Evolutionary conservation across 2,888 invertebrate genomes (phyloP).

Genomic region (Adelphocoris suturalis): DNA sequence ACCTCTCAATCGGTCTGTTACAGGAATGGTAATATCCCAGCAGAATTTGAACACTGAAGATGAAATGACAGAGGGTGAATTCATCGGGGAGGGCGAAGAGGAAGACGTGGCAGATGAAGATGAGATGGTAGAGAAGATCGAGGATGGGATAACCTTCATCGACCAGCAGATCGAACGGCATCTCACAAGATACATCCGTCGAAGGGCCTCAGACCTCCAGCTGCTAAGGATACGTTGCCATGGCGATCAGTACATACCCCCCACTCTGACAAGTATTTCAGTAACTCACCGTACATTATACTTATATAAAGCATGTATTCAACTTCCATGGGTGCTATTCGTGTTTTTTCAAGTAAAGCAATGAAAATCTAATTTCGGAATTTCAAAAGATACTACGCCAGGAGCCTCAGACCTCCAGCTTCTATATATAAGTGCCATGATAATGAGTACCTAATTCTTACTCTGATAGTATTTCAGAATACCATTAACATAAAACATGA

Average conservation of each 20-base stretch:
- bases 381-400: no score
- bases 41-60: background rate
- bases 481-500: no score
- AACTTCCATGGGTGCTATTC: no score
- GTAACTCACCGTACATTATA: no score
- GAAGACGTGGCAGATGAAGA: background rate
- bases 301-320: no score
- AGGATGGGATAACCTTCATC: background rate
- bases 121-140: background rate
- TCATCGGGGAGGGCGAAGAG: background rate
- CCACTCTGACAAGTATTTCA: conserved; percentile 19
- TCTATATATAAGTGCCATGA: no score
- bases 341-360: no score
- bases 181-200: background rate
- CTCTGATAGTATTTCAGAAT: no score
- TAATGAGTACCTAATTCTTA: no score
- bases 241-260: conserved; percentile 17
- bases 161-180: background rate
- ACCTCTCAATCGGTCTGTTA: no score
- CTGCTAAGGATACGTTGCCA: background rate
- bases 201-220: background rate
- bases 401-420: no score
- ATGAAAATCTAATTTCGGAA: no score
- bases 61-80: background rate
- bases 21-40: background rate